Base-by-base conservation (phyloP, 2,888 invertebrate genomes). In the Drosophila multiciliata region DNA sequence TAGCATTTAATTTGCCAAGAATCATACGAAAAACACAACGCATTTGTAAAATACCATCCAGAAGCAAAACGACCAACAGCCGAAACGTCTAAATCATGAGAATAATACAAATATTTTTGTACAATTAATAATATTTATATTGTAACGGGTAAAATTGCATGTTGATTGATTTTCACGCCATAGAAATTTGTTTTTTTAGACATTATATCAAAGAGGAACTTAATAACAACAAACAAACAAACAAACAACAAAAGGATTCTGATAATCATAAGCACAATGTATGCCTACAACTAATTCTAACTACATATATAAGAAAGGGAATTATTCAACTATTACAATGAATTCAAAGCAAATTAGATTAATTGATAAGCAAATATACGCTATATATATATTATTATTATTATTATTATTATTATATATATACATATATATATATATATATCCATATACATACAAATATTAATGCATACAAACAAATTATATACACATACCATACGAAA, bases 251-350 rank as follows among this genome's bases (percentile, higher is more conserved):
- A 67, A 73, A 71, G 62, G 65, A 86, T 86, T 80, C 81, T 86
- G 88, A 88, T 85, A 85, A 88, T 88, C 87, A 88, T 84, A 85
- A 84, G 88, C 86, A 85, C 88, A 88, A 87, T 82, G 66, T 78
- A 72, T 64, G 58, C 58, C 53, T 88, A 86, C 72, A 74, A 64
- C 66, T 86, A 83, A 74, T 67, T 75, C 66, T 73, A 62, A 69
- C 63, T 54, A 74, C 50, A 29, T 50, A 38, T 50, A 52, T 52
- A 57, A 48, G 75, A 73, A 64, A 53, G 66, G 49, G 57, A 66
- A 42, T 59, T 59, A 73, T 55, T 55, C 38, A 55, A 55, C 48
- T 66, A 66, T 45, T 58, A 79, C 50, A 65, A 60, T 75, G 66
- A 62, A 59, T 62, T 79, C 63, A 70, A 80, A 66, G 78, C 40